Conservation (phyloP, 2,797 vertebrate species). For the Bothrops alternatus region DNA sequence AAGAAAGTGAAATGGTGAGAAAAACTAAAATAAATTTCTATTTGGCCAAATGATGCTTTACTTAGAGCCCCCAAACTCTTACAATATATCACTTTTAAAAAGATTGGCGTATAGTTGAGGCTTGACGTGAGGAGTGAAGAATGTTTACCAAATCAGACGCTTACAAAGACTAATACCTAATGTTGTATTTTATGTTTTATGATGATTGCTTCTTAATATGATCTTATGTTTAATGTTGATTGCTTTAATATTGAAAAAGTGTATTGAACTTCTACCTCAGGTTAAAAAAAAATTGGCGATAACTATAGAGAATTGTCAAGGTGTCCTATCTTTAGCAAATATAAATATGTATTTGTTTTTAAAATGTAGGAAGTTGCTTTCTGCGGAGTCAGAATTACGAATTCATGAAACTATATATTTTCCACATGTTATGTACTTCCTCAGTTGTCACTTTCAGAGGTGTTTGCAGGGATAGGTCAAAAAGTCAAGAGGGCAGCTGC, state of each 20-base stretch:
- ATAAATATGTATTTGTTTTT: not conserved
- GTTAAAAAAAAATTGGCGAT: not conserved
- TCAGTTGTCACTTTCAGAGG: not conserved
- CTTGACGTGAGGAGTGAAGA: no score
- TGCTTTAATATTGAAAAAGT: no score
- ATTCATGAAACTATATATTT: not conserved
- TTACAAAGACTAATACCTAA: no score
- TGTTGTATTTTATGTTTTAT: no score
- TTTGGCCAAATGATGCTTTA: not conserved
- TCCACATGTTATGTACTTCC: not conserved
- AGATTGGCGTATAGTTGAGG: no score
- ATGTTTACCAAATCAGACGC: no score
- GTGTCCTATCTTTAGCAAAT: not conserved
- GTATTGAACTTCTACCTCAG: no score
- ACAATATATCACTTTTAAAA: not conserved
- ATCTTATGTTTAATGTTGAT: no score
- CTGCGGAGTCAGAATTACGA: not conserved
- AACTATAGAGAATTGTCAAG: not conserved
- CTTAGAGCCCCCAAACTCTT: not conserved
- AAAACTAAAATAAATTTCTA: not conserved
- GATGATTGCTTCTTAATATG: no score
- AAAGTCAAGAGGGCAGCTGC: not conserved
- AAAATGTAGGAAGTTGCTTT: not conserved
- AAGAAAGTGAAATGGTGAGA: not conserved
- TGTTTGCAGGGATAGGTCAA: not conserved